Evolutionary conservation across 2,797 vertebrate genomes (phyloP).

Genomic region (Adelosebastes latens): DNA sequence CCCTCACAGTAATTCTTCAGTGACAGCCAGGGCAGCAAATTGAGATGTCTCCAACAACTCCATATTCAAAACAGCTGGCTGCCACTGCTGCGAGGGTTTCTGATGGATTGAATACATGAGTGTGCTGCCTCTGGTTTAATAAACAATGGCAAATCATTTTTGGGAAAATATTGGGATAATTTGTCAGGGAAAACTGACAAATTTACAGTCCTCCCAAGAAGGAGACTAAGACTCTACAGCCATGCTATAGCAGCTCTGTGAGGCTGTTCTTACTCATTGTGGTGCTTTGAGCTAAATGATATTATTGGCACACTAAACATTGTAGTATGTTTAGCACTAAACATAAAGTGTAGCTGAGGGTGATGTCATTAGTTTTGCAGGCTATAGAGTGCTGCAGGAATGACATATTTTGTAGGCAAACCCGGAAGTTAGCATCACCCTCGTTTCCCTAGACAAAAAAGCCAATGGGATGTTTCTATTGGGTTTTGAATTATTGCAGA

Average conservation of each 20-base stretch:
- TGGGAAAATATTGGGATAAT: conserved; percentile 4
- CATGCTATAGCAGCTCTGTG: background rate
- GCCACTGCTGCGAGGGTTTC: conserved; percentile 16
- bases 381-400: background rate
- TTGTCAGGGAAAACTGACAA: conserved; percentile 27
- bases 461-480: background rate
- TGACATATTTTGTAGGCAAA: too few species aligned
- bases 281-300: background rate
- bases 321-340: background rate
- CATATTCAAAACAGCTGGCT: conserved; percentile 61
- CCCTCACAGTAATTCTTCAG: conserved; percentile 63
- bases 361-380: background rate
- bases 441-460: too few species aligned
- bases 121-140: conserved; percentile 10
- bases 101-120: conserved; percentile 35
- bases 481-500: background rate
- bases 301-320: background rate
- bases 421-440: too few species aligned
- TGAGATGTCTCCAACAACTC: conserved; percentile 61
- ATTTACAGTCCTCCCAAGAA: background rate
- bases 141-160: conserved; percentile 36
- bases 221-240: background rate
- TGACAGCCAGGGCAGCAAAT: conserved; percentile 63
- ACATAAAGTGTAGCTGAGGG: background rate
- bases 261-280: background rate